A percentile compares a stretch with the other conserved stretches of the same genome.
Conservation (phyloP, 1,140 invertebrate genomes). For the Geopemphigus sp. region DNA sequence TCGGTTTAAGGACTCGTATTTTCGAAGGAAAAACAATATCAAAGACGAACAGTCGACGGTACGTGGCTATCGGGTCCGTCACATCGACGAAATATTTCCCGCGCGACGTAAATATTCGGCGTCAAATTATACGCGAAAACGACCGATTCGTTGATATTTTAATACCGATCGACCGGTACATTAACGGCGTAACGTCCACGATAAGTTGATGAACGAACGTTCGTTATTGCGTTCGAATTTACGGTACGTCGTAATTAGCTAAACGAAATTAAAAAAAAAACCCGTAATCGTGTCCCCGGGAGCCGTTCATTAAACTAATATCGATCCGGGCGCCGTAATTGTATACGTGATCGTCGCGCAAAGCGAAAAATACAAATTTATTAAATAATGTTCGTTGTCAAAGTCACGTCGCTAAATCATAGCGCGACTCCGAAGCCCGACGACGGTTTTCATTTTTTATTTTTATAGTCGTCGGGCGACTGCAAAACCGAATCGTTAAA, state of each 20-base stretch:
- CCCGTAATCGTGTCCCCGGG: background rate
- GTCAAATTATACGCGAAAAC: too few relatives aligned
- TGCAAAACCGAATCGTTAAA: background rate
- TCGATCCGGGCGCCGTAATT: background rate
- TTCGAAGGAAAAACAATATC: background rate
- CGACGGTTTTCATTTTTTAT: background rate
- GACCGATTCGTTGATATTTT: background rate
- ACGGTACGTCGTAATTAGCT: background rate
- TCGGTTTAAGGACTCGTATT: slow-evolving; percentile 4
- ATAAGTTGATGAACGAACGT: background rate
- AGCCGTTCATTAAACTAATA: background rate
- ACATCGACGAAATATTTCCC: too few relatives aligned
- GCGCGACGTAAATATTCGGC: too few relatives aligned
- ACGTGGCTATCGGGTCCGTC: too few relatives aligned
- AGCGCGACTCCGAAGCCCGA: background rate
- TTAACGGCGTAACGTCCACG: background rate
- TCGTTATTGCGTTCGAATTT: background rate
- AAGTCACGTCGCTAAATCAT: background rate
- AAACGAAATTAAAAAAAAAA: background rate
- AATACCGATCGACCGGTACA: background rate
- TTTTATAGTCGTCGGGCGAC: background rate
- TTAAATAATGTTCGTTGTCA: background rate
- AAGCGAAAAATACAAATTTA: background rate
- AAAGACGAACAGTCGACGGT: too few relatives aligned
- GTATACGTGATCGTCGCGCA: too few relatives aligned